Percentiles rank a stretch among this genome's conserved stretches.
phyloP scores from a whole-genome alignment of 1,140 invertebrate genomes.

The Drosophila watanabei region DNA sequence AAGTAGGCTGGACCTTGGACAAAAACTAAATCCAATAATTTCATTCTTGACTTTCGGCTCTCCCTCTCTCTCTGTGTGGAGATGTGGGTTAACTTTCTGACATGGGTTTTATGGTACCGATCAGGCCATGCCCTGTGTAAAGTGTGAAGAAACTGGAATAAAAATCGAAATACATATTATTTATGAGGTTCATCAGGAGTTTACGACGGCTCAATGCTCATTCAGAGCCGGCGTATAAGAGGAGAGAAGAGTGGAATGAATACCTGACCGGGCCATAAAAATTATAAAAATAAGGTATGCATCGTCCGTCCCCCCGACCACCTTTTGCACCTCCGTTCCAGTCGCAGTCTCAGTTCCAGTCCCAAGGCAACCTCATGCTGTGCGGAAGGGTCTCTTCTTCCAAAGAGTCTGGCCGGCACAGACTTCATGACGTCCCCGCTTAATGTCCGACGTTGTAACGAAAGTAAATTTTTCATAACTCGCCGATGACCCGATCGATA shows the following conservation, averaged over 20 bases:
- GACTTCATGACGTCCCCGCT: constrained; percentile 80
- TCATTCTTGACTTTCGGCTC: constrained; percentile 65
- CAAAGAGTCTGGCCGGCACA: constrained; percentile 53
- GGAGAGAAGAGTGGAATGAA: constrained; percentile 33
- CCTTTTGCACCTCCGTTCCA: constrained; percentile 20
- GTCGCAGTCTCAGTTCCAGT: neutral
- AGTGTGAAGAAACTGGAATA: constrained; percentile 78
- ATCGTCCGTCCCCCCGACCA: constrained; percentile 45
- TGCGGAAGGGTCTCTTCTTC: constrained; percentile 25
- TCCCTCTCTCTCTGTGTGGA: too few relatives aligned
- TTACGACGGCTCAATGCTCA: constrained; percentile 71
- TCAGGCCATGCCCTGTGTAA: constrained; percentile 35
- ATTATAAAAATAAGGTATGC: constrained; percentile 76
- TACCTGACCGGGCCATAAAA: constrained; percentile 71
- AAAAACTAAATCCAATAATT: constrained; percentile 65
- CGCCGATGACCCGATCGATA: constrained; percentile 69
- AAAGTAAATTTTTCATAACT: constrained; percentile 82
- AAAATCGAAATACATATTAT: constrained; percentile 82
- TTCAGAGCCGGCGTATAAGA: constrained; percentile 35
- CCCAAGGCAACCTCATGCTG: constrained; percentile 62
- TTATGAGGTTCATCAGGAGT: constrained; percentile 83
- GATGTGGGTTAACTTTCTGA: constrained; percentile 70
- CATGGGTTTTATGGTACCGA: constrained; percentile 70
- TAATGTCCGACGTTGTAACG: constrained; percentile 70
- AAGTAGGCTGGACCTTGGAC: constrained; percentile 59